Percentiles rank a stretch among this genome's conserved stretches.
phyloP scores from a whole-genome alignment of 2,113 vertebrate genomes.

The Martes martes region DNA sequence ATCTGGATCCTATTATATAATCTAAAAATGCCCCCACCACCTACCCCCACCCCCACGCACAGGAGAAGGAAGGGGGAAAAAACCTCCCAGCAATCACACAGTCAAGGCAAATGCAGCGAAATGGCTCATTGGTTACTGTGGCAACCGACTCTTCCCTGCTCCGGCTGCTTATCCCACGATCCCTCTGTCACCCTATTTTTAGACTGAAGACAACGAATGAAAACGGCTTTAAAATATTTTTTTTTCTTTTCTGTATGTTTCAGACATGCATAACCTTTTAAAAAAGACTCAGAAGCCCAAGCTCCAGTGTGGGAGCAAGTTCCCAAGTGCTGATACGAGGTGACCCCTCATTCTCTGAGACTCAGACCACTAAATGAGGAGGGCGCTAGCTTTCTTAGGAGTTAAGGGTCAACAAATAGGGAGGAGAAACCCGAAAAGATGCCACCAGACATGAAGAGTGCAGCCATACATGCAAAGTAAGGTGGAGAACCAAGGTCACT shows the following conservation, averaged over 20 bases:
- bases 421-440: not conserved
- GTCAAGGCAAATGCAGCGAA: constrained; percentile 84
- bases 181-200: constrained; percentile 90
- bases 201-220: constrained; percentile 85
- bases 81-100: constrained; percentile 79
- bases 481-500: not conserved
- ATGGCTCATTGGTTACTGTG: constrained; percentile 87
- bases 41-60: constrained; percentile 63
- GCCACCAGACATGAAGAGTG: not conserved
- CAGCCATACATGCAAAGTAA: not conserved
- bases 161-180: constrained; percentile 88
- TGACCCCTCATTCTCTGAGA: not conserved
- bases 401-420: not conserved
- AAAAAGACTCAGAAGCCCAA: constrained; percentile 39
- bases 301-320: not conserved
- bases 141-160: constrained; percentile 85
- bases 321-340: not conserved
- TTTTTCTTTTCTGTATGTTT: constrained; percentile 74
- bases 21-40: constrained; percentile 74
- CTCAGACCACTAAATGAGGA: not conserved
- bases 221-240: constrained; percentile 70
- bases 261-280: constrained; percentile 70
- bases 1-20: constrained; percentile 43
- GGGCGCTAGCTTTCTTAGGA: not conserved
- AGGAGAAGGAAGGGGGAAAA: constrained; percentile 70